A percentile compares a stretch with the other conserved stretches of the same genome.
Evolutionary conservation across 2,888 invertebrate genomes (phyloP).

Genomic region (Nematopogon swammerdamellus): DNA sequence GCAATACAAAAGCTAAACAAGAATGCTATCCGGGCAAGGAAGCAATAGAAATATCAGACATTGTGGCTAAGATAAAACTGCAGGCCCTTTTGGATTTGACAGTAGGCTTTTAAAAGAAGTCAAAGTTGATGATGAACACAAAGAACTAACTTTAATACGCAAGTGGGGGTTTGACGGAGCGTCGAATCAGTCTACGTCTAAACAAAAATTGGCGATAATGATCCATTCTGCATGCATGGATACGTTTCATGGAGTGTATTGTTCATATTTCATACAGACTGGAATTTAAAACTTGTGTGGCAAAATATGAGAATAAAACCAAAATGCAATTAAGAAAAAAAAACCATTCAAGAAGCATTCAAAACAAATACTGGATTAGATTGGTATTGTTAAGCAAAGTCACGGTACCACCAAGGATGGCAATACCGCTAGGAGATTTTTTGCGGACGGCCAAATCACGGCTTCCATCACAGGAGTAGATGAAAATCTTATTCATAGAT

Average conservation of each 20-base stretch:
- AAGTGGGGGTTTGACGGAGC: conserved; percentile 5
- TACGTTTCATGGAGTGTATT: conserved; percentile 13
- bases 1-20: conserved; percentile 2
- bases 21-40: conserved; percentile 2
- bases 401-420: conserved; percentile 4
- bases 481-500: not conserved
- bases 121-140: not conserved
- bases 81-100: conserved; percentile 3
- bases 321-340: conserved; percentile 4
- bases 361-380: conserved; percentile 3
- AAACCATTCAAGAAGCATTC: conserved; percentile 8
- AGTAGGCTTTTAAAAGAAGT: conserved; percentile 1
- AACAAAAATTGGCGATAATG: not conserved
- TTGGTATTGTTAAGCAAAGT: conserved; percentile 2
- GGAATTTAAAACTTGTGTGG: conserved; percentile 7
- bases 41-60: not conserved
- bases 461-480: conserved; percentile 1
- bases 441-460: not conserved
- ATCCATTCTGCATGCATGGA: conserved; percentile 13
- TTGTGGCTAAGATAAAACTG: conserved; percentile 1
- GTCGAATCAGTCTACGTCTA: not conserved
- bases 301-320: not conserved
- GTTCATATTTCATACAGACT: conserved; percentile 8
- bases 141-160: conserved; percentile 2
- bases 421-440: conserved; percentile 3